Conservation (phyloP, 2,888 invertebrate genomes). For the Cryptus armator region DNA sequence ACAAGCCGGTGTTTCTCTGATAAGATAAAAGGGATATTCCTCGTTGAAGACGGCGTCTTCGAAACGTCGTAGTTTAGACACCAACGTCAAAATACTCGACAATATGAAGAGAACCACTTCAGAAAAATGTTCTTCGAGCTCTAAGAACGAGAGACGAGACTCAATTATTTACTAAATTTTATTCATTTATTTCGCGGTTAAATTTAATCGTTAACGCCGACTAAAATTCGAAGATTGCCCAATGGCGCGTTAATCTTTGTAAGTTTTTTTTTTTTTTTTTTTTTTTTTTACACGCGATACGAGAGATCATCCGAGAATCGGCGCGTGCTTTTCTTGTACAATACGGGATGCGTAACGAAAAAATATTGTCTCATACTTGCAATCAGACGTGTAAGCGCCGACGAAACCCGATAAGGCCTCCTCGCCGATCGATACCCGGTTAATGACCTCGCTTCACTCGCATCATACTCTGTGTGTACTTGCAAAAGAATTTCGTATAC, state of each 20-base stretch:
- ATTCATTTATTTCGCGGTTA: not conserved
- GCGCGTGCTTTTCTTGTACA: not conserved
- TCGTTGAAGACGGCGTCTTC: conserved; percentile 45
- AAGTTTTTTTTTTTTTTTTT: not conserved
- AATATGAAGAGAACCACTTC: not conserved
- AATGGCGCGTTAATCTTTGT: not conserved
- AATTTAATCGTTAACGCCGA: too few species aligned
- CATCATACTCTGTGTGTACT: conserved; percentile 12
- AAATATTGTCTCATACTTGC: conserved; percentile 64
- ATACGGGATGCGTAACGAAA: conserved; percentile 13
- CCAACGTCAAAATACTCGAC: conserved; percentile 14
- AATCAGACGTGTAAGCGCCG: conserved; percentile 65
- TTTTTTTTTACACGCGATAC: not conserved
- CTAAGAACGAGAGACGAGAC: not conserved
- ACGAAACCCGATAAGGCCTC: conserved; percentile 65
- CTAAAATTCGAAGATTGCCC: not conserved
- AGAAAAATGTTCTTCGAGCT: not conserved
- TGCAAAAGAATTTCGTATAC: conserved; percentile 54
- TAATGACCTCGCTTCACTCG: conserved; percentile 59
- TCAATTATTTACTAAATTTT: not conserved
- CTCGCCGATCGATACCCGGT: conserved; percentile 63
- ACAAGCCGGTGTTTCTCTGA: conserved; percentile 69
- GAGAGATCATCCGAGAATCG: not conserved
- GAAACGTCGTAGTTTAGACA: conserved; percentile 25
- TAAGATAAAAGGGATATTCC: conserved; percentile 74